Evolutionary conservation across 2,113 vertebrate genomes (phyloP), one percentile per base, ranked within the genome.

Genomic region (Grallaria varia): DNA sequence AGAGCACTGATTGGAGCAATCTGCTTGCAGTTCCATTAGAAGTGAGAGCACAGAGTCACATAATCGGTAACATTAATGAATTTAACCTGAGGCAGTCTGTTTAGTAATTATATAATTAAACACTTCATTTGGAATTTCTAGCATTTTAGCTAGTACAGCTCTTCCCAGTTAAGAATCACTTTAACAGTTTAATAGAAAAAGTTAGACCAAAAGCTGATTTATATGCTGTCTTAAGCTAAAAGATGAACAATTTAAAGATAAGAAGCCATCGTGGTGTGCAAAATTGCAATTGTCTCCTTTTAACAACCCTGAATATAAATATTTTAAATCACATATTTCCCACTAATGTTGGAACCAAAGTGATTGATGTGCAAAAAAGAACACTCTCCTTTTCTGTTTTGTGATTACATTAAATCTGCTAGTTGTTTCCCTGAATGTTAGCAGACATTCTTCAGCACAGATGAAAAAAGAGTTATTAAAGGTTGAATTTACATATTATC

Each of bases 61-160:
- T 87, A 85, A 80, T 89, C 33, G 0, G 52, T 85, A 92, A 95
- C 95, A 79, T 93, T 98, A 98, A 98, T 97, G 94, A 97, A 92
- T 97, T 97, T 96, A 93, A 95, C 98, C 97, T 97, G 97, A 97
- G 96, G 98, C 90, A 95, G 96, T 93, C 97, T 95, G 97, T 96
- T 85, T 67, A 90, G 96, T 98, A 98, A 97, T 97, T 97, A 97
- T 91, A 98, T 98, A 97, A 97, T 98, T 98, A 98, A 97, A 94
- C 87, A 97, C 82, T 98, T 96, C 95, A 97, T 97, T 97, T 96
- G 91, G 91, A 95, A 78, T 94, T 94, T 95, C 91, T 86, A 93
- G 92, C 69, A 75, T 94, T 97, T 95, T 76, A 79, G 62, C 63
- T 77, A 90, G 68, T 73, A 69, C 85, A 79, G 84, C 60, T 66